Percentiles rank a stretch among this genome's conserved stretches.
These are phyloP conservation scores for Hydrolagus colliei DNA, from an alignment of 2,797 vertebrate genomes.

Conservation along the genomic window DNA sequence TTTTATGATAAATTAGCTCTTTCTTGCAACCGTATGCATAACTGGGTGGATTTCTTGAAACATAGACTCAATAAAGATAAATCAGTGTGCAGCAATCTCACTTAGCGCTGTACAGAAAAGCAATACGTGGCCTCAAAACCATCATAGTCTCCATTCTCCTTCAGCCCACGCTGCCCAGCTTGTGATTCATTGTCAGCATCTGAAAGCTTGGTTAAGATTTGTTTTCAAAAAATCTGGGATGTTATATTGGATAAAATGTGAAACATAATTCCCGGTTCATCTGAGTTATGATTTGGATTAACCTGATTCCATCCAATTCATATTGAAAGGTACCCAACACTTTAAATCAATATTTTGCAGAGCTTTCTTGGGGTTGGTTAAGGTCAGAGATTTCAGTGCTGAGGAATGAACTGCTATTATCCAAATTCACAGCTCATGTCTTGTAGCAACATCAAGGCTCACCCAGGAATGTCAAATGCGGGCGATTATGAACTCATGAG, in stretches of 20 bases:
- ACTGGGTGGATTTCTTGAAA: not conserved
- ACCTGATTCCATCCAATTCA: not conserved
- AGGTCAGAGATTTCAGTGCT: not conserved
- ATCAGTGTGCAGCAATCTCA: constrained; percentile 16
- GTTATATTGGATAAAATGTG: too few relatives aligned
- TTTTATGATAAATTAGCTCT: constrained; percentile 53
- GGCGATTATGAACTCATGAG: too few relatives aligned
- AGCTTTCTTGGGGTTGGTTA: not conserved
- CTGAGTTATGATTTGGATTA: not conserved
- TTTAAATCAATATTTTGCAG: not conserved
- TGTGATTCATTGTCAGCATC: not conserved
- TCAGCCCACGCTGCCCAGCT: not conserved
- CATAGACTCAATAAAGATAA: constrained; percentile 25
- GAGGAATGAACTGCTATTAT: too few relatives aligned
- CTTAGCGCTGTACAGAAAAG: not conserved
- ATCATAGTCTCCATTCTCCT: not conserved
- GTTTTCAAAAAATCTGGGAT: not conserved
- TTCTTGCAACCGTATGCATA: not conserved
- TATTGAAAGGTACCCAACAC: not conserved
- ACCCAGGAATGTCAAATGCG: too few relatives aligned
- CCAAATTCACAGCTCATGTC: not conserved
- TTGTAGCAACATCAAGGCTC: not conserved
- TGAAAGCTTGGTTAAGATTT: not conserved
- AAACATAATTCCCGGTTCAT: not conserved
- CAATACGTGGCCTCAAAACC: not conserved